Base-by-base conservation (phyloP, 2,888 invertebrate species). In the Gymnocheta viridis region DNA sequence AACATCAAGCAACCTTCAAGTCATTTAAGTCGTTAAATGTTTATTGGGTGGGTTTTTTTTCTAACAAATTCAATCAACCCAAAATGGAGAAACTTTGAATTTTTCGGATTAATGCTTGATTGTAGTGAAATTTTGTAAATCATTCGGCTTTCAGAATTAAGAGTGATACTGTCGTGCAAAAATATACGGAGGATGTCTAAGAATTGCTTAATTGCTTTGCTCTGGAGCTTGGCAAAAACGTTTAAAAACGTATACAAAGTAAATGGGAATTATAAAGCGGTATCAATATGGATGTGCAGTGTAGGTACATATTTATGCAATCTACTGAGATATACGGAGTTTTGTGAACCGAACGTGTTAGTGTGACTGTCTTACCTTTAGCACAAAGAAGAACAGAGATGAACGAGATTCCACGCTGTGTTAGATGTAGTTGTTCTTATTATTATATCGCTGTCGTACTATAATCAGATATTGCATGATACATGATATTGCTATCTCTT, bases 11-110 rank as follows among this genome's bases (percentile, higher is more conserved):
- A 79, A 72, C 79, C 79, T 79, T 79, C 56, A 44, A 79, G 47
- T 66, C 64, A 56, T 58, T 73, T 73, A 22, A 73, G 66, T 17
- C 38, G 73, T 56, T 58, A 66, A 81, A 74, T 51, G 49, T 58
- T 80, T 80, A 58, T 73, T 80, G 80, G 80, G 80, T 74, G 80
- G 67, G 58, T 73, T 58, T 73, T 51, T 32, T 56, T 12, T 47
- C 19, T 60, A 51, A 58, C 22, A 73, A 67, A 66, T 60, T 38
- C 32, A 73, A 67, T 67, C 66, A 67, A 66, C 29, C 58, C 22
- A 44, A 67, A 81, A 60, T 41, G 41, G 73, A 41, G 67, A 73
- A 73, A 67, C 49, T 73, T 70, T 56, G 41, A 51, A 22, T 35
- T 78, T 24, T 69, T 70, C 10, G 22, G 35, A 72, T 70, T 54